These are phyloP conservation scores for Pluvianellus socialis DNA, from an alignment of 2,113 vertebrate species.

Conservation along the genomic window DNA sequence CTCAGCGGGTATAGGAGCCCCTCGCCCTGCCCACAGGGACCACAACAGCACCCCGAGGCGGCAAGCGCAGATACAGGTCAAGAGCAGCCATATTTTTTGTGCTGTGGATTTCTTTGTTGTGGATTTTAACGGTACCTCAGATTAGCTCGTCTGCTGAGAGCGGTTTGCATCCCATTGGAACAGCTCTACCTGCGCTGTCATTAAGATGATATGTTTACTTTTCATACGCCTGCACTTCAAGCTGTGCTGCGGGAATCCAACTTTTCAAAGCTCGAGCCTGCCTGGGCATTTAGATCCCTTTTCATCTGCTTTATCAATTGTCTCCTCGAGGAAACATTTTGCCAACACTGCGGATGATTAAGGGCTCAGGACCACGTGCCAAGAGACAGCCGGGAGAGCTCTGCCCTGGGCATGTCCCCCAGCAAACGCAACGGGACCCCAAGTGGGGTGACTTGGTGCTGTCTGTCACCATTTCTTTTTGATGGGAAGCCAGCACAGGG, in stretches of 20 bases:
- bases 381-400: neutral
- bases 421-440: neutral
- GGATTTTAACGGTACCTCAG: constrained; percentile 40
- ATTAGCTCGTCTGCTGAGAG: neutral
- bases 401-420: neutral
- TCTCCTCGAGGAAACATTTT: neutral
- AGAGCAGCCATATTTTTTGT: neutral
- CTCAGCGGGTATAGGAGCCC: neutral
- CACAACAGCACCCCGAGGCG: neutral
- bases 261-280: constrained; percentile 8
- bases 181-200: neutral
- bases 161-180: neutral
- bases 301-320: neutral
- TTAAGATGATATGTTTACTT: constrained; percentile 16
- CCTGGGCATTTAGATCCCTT: neutral
- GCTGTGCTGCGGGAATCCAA: neutral
- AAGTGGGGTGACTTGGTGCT: fast-evolving
- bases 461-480: neutral
- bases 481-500: too few species aligned
- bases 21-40: neutral
- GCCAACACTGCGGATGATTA: fast-evolving
- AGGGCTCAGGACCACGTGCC: neutral
- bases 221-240: neutral
- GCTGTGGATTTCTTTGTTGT: neutral
- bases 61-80: neutral